These are phyloP conservation scores for Temnothorax curvispinosus DNA, from an alignment of 1,140 invertebrate species.

Conservation along the genomic window DNA sequence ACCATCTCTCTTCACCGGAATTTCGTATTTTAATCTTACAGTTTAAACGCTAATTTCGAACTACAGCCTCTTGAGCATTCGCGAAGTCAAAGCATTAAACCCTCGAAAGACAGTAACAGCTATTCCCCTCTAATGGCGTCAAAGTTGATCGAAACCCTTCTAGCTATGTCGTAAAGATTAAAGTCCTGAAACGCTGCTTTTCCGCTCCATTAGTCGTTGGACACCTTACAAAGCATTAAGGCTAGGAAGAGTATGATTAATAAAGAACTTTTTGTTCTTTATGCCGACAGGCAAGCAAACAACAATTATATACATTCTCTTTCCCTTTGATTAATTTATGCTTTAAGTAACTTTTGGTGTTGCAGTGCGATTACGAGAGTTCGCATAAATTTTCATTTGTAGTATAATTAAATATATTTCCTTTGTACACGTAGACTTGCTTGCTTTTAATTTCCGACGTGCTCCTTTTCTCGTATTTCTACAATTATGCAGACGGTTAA, in stretches of 20 bases:
- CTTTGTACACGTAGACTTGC: background rate
- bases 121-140: constrained; percentile 47
- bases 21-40: background rate
- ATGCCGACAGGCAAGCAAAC: background rate
- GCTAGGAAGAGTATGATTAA: constrained; percentile 12
- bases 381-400: background rate
- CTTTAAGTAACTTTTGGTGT: constrained; percentile 9
- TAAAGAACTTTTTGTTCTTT: background rate
- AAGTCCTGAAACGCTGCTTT: constrained; percentile 21
- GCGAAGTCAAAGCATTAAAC: constrained; percentile 22
- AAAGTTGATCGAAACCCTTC: constrained; percentile 25
- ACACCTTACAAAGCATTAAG: constrained; percentile 21
- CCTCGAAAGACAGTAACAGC: constrained; percentile 24
- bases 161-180: constrained; percentile 22
- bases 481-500: background rate
- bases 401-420: constrained; percentile 1
- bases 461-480: background rate
- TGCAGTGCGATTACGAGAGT: background rate
- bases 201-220: constrained; percentile 21
- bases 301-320: constrained; percentile 1
- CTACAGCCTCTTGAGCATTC: background rate
- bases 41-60: background rate
- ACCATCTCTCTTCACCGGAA: background rate
- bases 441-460: background rate
- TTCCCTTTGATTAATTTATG: background rate